Evolutionary conservation across 92 coral and sea anemone genomes (phyloP).

Genomic region (Scolanthus callimorphus): DNA sequence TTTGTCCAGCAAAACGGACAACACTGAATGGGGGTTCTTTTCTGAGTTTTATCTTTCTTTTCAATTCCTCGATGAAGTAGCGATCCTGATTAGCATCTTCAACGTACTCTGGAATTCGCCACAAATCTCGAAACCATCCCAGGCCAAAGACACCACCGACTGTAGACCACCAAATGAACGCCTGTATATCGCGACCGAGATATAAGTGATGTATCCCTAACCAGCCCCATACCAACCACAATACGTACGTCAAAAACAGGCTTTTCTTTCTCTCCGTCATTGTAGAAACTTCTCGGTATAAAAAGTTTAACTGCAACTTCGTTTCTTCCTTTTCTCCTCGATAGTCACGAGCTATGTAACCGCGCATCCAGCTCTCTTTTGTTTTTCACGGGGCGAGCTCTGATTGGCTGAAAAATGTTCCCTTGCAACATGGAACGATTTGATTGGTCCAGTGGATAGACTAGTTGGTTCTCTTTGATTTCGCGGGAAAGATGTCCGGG

Average conservation of each 20-base stretch:
- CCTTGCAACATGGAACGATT: slow-evolving; percentile 34
- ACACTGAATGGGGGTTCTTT: slow-evolving; percentile 83
- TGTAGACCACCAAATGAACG: slow-evolving; percentile 99
- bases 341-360: neutral
- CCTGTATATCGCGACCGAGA: slow-evolving; percentile 94
- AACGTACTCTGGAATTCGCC: slow-evolving; percentile 96
- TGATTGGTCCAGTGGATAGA: slow-evolving; percentile 19
- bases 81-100: slow-evolving; percentile 89
- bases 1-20: slow-evolving; percentile 90
- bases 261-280: slow-evolving; percentile 75
- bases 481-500: neutral
- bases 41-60: slow-evolving; percentile 62
- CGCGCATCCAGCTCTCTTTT: slow-evolving; percentile 22
- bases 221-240: slow-evolving; percentile 97
- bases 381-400: slow-evolving; percentile 27
- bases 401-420: slow-evolving; percentile 32
- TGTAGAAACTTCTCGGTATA: too few relatives aligned
- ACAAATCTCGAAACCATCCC: slow-evolving; percentile 97
- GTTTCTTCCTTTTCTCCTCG: neutral
- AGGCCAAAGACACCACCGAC: slow-evolving; percentile 92
- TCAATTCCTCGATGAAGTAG: slow-evolving; percentile 58
- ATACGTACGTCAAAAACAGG: slow-evolving; percentile 70
- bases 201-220: slow-evolving; percentile 93
- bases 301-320: too few relatives aligned
- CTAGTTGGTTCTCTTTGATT: too few relatives aligned